phyloP scores from a whole-genome alignment of 2,888 invertebrate genomes.

The Drosophila quinaria region DNA sequence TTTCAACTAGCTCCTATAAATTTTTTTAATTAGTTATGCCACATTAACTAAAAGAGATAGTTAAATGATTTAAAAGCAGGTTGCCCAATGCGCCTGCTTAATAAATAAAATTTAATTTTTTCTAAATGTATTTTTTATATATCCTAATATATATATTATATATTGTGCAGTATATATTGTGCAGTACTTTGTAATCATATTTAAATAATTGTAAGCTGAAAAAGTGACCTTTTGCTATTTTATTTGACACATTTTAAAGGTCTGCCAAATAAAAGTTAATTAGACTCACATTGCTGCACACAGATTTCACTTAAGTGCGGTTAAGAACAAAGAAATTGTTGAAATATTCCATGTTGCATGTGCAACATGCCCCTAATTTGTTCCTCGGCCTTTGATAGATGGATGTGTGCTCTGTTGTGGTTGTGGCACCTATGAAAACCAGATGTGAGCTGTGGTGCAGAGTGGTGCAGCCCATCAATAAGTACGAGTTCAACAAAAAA shows the following conservation, averaged over 20 bases:
- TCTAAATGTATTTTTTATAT: too few species aligned
- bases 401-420: constrained; percentile 31
- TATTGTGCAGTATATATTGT: too few species aligned
- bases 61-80: too few species aligned
- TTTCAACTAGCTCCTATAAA: too few species aligned
- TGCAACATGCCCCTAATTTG: constrained; percentile 37
- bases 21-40: too few species aligned
- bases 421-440: constrained; percentile 53
- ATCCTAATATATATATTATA: too few species aligned
- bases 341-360: constrained; percentile 34
- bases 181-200: neutral
- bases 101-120: too few species aligned
- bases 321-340: constrained; percentile 48
- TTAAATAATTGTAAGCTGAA: neutral
- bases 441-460: constrained; percentile 55
- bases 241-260: constrained; percentile 4
- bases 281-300: constrained; percentile 1
- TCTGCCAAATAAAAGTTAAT: constrained; percentile 1
- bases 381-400: constrained; percentile 44
- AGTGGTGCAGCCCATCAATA: constrained; percentile 31
- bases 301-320: constrained; percentile 33
- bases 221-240: neutral
- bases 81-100: too few species aligned
- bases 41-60: too few species aligned
- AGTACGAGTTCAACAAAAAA: constrained; percentile 15